Evolutionary conservation across 2,797 vertebrate species (phyloP).

Genomic region (Myiothlypis coronata): DNA sequence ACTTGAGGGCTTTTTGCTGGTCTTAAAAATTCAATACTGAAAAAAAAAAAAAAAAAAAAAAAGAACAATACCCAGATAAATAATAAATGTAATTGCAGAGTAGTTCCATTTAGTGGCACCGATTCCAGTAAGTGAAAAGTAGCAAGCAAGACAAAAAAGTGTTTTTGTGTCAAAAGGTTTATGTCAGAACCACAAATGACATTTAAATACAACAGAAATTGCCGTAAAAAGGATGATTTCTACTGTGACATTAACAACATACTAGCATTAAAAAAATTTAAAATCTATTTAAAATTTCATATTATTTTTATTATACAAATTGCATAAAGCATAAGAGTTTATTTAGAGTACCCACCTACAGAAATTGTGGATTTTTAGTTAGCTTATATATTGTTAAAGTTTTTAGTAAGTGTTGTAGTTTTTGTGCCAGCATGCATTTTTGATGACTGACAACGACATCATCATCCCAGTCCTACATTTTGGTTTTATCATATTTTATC

Average conservation of each 20-base stretch:
- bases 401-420: not conserved
- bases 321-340: not conserved
- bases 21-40: not conserved
- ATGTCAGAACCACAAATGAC: not conserved
- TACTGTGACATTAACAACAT: not conserved
- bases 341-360: not conserved
- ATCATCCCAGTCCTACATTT: not conserved
- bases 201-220: not conserved
- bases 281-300: not conserved
- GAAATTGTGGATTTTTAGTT: not conserved
- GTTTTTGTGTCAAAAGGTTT: not conserved
- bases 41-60: not conserved
- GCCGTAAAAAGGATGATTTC: not conserved
- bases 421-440: not conserved
- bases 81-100: not conserved
- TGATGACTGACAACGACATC: not conserved
- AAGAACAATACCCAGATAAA: rapidly evolving
- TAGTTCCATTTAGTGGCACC: not conserved
- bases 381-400: not conserved
- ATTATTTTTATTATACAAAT: not conserved
- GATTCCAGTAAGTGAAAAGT: not conserved
- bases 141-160: not conserved
- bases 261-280: no score
- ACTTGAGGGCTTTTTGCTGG: not conserved
- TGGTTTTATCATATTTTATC: not conserved